phyloP scores from a whole-genome alignment of 2,888 invertebrate genomes.

The Leptinotarsa tumamoca region DNA sequence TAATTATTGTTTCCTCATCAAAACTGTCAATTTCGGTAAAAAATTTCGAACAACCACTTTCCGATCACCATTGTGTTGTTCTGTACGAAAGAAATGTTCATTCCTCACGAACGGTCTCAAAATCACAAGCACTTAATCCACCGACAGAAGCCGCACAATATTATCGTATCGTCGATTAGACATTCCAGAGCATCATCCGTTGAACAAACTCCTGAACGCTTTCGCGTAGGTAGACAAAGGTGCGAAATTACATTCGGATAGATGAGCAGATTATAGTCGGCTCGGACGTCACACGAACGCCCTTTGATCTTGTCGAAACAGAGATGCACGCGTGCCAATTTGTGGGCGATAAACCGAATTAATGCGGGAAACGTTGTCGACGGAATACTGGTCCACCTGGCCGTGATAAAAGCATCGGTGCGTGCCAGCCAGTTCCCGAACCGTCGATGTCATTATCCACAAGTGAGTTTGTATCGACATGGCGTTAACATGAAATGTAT shows the following conservation, averaged over 20 bases:
- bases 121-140: neutral
- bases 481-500: neutral
- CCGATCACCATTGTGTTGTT: no score
- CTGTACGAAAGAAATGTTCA: no score
- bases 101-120: no score
- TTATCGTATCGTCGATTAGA: neutral
- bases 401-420: neutral
- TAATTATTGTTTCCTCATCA: no score
- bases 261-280: conserved; percentile 8
- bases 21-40: no score
- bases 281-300: conserved; percentile 5
- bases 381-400: conserved; percentile 6
- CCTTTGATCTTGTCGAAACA: neutral
- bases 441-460: neutral
- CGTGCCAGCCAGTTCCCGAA: neutral
- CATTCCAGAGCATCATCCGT: neutral
- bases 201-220: neutral
- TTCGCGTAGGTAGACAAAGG: neutral
- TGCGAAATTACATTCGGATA: conserved; percentile 11
- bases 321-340: conserved; percentile 12
- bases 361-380: conserved; percentile 1
- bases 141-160: neutral
- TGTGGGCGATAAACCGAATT: conserved; percentile 15
- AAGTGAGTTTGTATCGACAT: neutral
- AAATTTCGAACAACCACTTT: no score